Evolutionary conservation across 2,113 vertebrate genomes (phyloP).

Genomic region (Chionomys nivalis): DNA sequence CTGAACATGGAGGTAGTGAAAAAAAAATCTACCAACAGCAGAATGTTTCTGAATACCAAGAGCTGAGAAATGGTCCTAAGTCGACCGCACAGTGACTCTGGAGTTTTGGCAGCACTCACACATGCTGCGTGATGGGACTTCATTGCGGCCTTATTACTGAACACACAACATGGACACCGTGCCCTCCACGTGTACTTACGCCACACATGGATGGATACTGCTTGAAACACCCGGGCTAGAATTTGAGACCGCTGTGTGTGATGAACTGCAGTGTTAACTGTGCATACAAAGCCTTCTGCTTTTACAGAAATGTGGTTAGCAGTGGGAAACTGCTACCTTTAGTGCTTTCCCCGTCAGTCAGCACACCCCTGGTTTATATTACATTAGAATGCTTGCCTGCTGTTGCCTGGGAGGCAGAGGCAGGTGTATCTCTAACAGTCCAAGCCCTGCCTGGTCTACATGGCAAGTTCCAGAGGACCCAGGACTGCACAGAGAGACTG

Average conservation of each 20-base stretch:
- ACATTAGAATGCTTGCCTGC: background rate
- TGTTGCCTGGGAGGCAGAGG: background rate
- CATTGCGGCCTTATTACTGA: background rate
- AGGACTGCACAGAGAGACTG: no score
- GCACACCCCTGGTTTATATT: background rate
- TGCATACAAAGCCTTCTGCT: background rate
- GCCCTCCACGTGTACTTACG: background rate
- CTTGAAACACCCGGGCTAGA: background rate
- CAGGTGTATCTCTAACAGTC: background rate
- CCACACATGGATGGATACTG: background rate
- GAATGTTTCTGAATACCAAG: background rate
- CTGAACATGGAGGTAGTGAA: background rate
- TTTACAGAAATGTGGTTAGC: background rate
- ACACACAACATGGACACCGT: background rate
- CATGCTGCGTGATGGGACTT: background rate
- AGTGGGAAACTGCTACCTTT: background rate
- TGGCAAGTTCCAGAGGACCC: no score
- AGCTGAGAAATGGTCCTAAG: background rate
- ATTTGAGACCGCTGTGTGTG: no score
- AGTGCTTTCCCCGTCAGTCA: background rate
- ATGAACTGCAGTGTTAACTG: background rate
- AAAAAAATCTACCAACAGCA: background rate
- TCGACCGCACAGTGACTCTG: background rate
- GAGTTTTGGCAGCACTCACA: background rate
- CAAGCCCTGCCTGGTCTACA: background rate